Evolutionary conservation across 1,140 invertebrate genomes (phyloP).

Genomic region (Aphis gossypii): DNA sequence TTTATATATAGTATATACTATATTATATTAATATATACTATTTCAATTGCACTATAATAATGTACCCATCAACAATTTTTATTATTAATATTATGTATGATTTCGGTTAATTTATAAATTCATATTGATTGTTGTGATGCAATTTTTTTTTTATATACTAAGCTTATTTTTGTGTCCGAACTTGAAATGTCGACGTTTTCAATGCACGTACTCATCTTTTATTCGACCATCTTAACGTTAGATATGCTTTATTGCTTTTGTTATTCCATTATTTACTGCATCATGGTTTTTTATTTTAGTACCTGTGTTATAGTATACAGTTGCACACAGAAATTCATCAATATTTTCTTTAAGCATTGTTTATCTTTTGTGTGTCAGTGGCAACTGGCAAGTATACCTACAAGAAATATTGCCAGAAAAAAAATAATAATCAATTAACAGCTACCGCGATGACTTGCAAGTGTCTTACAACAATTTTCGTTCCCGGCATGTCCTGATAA

Average conservation of each 20-base stretch:
- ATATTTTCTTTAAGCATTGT: background rate
- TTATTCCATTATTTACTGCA: background rate
- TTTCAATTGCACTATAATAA: background rate
- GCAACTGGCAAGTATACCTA: background rate
- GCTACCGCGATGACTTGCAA: conserved; percentile 26
- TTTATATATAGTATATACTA: background rate
- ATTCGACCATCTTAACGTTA: background rate
- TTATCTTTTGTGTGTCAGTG: conserved; percentile 20
- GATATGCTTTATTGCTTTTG: background rate
- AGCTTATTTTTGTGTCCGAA: background rate
- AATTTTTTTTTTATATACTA: background rate
- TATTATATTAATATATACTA: background rate
- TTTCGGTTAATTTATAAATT: background rate
- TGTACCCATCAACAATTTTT: background rate
- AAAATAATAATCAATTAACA: conserved; percentile 52
- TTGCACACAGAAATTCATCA: background rate
- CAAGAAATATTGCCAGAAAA: background rate
- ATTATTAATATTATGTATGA: background rate
- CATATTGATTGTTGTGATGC: background rate
- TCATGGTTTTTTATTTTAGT: conserved; percentile 27
- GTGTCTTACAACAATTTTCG: conserved; percentile 40
- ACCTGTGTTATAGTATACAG: background rate
- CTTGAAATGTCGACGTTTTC: background rate
- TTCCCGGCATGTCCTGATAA: background rate
- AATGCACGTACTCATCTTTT: background rate